phyloP scores from a whole-genome alignment of 2,797 vertebrate species.

The Lepilemur ruficaudatus region DNA sequence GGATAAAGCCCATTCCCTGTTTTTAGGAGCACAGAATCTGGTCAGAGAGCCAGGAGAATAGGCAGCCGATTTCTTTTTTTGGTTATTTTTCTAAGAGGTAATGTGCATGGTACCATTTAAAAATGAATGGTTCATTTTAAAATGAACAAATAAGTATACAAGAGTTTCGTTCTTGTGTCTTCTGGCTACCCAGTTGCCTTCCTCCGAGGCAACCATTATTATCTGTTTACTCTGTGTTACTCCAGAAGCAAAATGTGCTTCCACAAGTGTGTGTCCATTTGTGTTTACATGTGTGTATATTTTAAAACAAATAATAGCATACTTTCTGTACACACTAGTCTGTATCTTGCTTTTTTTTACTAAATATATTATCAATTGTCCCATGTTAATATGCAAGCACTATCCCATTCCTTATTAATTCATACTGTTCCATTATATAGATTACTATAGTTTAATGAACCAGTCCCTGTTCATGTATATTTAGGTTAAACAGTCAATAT shows the following conservation, averaged over 20 bases:
- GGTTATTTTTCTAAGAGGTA: background rate
- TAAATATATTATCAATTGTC: background rate
- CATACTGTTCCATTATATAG: background rate
- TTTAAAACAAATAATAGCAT: background rate
- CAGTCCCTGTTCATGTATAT: background rate
- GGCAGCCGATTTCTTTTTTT: background rate
- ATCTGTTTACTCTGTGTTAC: background rate
- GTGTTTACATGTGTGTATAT: background rate
- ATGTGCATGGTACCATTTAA: background rate
- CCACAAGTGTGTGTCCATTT: background rate
- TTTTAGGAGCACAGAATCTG: background rate
- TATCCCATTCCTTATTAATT: background rate
- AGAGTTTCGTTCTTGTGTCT: background rate
- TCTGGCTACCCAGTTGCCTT: background rate
- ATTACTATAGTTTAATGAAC: background rate
- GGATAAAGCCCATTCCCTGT: background rate
- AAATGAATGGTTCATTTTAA: too few relatives aligned
- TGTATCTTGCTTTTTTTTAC: background rate
- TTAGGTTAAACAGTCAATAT: background rate
- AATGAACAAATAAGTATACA: background rate
- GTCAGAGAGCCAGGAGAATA: background rate
- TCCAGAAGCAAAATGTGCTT: background rate
- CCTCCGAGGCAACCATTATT: background rate
- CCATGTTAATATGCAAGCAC: background rate
- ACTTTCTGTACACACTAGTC: background rate